These are phyloP conservation scores for Fistularia tabacaria DNA, from an alignment of 2,797 vertebrate genomes.

Conservation along the genomic window DNA sequence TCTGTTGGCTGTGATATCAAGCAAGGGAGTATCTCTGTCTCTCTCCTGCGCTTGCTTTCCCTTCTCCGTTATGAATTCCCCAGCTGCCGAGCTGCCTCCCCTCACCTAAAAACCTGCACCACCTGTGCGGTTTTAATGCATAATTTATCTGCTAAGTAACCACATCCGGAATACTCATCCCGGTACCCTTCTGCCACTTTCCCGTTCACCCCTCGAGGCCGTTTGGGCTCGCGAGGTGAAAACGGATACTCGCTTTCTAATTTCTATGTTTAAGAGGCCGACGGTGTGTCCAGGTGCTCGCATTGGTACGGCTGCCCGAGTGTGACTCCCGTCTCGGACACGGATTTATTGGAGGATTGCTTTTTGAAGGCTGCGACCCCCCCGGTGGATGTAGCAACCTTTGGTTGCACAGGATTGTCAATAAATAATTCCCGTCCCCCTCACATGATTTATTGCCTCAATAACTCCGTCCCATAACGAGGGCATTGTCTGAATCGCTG, in stretches of 20 bases:
- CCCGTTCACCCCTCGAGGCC: conserved; percentile 6
- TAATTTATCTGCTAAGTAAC: conserved; percentile 77
- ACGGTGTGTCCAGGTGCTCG: not conserved
- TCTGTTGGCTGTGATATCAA: conserved; percentile 75
- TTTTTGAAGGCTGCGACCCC: too few relatives aligned
- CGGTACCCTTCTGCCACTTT: conserved; percentile 23
- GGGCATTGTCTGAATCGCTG: too few relatives aligned
- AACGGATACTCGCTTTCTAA: conserved; percentile 24
- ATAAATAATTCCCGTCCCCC: too few relatives aligned
- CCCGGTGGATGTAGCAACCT: too few relatives aligned
- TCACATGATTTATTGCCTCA: too few relatives aligned
- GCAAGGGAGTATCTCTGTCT: conserved; percentile 57
- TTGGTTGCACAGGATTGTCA: too few relatives aligned
- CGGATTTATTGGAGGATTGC: too few relatives aligned
- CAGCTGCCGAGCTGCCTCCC: conserved; percentile 51
- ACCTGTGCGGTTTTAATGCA: conserved; percentile 78
- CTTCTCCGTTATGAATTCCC: conserved; percentile 50
- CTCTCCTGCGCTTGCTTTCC: conserved; percentile 29
- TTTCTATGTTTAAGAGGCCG: conserved; percentile 1
- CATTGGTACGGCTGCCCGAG: not conserved
- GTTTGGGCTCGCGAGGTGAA: conserved; percentile 16
- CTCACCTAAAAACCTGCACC: conserved; percentile 57
- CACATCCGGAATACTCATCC: conserved; percentile 58
- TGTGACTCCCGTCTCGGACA: too few relatives aligned
- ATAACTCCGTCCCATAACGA: too few relatives aligned